These are phyloP conservation scores for Araneus ventricosus DNA, from an alignment of 1,140 invertebrate species.

Conservation along the genomic window DNA sequence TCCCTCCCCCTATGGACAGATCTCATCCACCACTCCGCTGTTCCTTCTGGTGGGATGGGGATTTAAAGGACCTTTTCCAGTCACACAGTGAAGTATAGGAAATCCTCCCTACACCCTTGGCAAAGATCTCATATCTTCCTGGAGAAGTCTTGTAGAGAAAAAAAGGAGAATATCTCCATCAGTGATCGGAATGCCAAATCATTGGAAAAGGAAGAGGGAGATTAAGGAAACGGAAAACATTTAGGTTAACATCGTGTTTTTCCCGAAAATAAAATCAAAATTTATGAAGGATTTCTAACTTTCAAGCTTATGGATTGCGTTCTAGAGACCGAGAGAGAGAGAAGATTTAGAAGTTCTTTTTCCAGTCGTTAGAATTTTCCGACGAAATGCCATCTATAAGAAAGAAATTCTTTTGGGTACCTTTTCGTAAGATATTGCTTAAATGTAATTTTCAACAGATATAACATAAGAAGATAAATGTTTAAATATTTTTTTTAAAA, in stretches of 20 bases:
- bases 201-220: slow-evolving; percentile 14
- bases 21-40: background rate
- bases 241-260: slow-evolving; percentile 73
- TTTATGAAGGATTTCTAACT: slow-evolving; percentile 29
- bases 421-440: no score
- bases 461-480: no score
- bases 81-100: slow-evolving; percentile 27
- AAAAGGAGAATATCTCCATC: background rate
- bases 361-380: no score
- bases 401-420: no score
- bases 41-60: slow-evolving; percentile 14
- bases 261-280: slow-evolving; percentile 25
- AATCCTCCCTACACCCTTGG: background rate
- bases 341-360: no score
- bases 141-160: background rate
- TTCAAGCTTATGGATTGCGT: background rate
- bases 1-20: background rate
- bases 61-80: slow-evolving; percentile 53
- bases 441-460: no score
- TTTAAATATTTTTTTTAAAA: no score
- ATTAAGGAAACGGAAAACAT: slow-evolving; percentile 74
- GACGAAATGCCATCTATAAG: no score
- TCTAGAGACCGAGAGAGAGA: background rate
- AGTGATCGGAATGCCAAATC: slow-evolving; percentile 48
- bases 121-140: background rate